phyloP scores from a whole-genome alignment of 2,888 invertebrate species.

The Synergus itoensis region DNA sequence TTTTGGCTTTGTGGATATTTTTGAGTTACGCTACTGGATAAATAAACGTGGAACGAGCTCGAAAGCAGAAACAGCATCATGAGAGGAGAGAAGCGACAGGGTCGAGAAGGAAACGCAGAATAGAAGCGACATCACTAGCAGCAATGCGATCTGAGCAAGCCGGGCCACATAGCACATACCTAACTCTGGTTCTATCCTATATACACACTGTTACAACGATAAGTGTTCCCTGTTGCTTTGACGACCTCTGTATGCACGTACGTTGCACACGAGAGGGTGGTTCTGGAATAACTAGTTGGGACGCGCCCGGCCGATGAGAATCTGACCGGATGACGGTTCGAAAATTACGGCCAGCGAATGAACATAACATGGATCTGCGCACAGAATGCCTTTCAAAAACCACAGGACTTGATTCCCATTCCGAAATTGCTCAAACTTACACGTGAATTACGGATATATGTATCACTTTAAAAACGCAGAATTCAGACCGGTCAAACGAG shows the following conservation, averaged over 20 bases:
- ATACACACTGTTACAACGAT: conserved; percentile 58
- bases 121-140: conserved; percentile 34
- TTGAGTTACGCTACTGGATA: background rate
- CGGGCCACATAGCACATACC: conserved; percentile 60
- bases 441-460: background rate
- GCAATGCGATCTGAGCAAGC: conserved; percentile 43
- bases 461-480: background rate
- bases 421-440: conserved; percentile 24
- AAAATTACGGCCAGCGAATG: conserved; percentile 58
- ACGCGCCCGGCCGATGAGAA: conserved; percentile 57
- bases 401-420: conserved; percentile 20
- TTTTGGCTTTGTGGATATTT: background rate
- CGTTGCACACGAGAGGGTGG: conserved; percentile 28
- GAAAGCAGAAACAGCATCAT: background rate
- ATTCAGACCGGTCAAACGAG: conserved; percentile 2
- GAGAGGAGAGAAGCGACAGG: background rate
- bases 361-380: conserved; percentile 33
- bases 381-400: conserved; percentile 28
- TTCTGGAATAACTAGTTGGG: conserved; percentile 57
- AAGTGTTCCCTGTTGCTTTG: conserved; percentile 59
- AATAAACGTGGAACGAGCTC: background rate
- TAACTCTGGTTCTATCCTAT: conserved; percentile 58
- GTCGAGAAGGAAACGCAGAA: conserved; percentile 31
- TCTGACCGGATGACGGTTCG: conserved; percentile 65
- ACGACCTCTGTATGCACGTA: conserved; percentile 24